phyloP scores from a whole-genome alignment of 1,140 invertebrate genomes.

The Solenopsis fugax region DNA sequence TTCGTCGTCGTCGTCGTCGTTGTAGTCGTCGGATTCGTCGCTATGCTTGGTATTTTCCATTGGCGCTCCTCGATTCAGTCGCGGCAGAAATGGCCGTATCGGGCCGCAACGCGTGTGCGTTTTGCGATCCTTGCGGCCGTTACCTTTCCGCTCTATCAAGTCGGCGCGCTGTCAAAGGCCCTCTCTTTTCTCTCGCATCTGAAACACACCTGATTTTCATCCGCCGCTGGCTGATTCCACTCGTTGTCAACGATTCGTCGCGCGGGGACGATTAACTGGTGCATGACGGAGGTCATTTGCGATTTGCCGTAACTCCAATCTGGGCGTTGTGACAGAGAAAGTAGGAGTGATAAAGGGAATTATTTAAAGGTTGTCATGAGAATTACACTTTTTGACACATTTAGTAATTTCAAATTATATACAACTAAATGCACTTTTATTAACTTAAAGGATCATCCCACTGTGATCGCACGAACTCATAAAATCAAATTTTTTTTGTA shows the following conservation, averaged over 20 bases:
- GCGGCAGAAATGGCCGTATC: constrained; percentile 84
- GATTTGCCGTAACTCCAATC: constrained; percentile 38
- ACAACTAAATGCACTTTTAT: background rate
- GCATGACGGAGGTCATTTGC: constrained; percentile 48
- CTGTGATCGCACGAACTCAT: too few species aligned
- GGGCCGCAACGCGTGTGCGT: constrained; percentile 77
- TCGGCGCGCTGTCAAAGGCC: constrained; percentile 46
- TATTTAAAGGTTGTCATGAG: background rate
- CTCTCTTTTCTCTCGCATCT: background rate
- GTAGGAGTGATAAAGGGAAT: constrained; percentile 10
- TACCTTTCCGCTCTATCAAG: constrained; percentile 54
- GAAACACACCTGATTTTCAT: constrained; percentile 39
- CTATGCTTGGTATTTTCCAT: constrained; percentile 85
- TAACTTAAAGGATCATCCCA: too few species aligned
- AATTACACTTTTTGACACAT: constrained; percentile 28
- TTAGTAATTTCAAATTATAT: background rate
- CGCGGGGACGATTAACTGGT: constrained; percentile 49
- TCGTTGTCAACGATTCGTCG: constrained; percentile 42
- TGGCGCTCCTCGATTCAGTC: constrained; percentile 82
- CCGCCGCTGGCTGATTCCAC: constrained; percentile 38
- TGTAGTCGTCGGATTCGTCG: constrained; percentile 80
- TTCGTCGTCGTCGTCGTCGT: constrained; percentile 70
- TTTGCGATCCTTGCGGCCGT: constrained; percentile 72
- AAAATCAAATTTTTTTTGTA: too few species aligned
- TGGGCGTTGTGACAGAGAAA: background rate